These are phyloP conservation scores for Sparus aurata DNA, from an alignment of 2,797 vertebrate genomes.

Conservation along the genomic window DNA sequence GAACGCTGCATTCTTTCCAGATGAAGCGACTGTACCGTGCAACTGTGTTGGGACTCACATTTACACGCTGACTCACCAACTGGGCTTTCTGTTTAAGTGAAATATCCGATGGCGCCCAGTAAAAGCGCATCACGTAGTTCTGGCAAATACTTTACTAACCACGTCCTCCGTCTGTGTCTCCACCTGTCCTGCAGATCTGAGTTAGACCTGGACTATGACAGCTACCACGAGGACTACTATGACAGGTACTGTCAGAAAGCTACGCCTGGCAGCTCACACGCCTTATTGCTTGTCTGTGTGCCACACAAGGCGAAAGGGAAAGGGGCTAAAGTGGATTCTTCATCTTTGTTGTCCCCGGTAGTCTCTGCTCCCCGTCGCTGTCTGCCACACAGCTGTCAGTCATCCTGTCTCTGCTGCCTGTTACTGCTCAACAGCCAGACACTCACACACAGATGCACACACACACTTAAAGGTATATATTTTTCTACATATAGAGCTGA, in stretches of 20 bases:
- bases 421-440: constrained; percentile 15
- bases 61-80: constrained; percentile 32
- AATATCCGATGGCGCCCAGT: constrained; percentile 31
- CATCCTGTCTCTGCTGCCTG: constrained; percentile 33
- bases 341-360: constrained; percentile 36
- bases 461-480: too few relatives aligned
- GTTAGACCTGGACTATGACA: constrained; percentile 86
- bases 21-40: constrained; percentile 61
- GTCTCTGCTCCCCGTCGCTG: constrained; percentile 20
- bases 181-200: constrained; percentile 78
- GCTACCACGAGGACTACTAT: constrained; percentile 87
- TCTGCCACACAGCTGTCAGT: constrained; percentile 61
- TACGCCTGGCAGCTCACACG: constrained; percentile 51
- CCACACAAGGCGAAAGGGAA: constrained; percentile 44
- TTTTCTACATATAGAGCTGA: too few relatives aligned
- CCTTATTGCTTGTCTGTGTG: constrained; percentile 54
- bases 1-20: constrained; percentile 76
- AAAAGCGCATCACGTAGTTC: constrained; percentile 30
- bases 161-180: constrained; percentile 41
- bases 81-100: constrained; percentile 32
- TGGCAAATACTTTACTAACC: constrained; percentile 49
- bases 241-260: constrained; percentile 84
- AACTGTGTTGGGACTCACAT: constrained; percentile 40
- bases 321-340: constrained; percentile 53
- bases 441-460: not conserved